phyloP scores from a whole-genome alignment of 2,888 invertebrate genomes.

The Aphidoletes aphidimyza region DNA sequence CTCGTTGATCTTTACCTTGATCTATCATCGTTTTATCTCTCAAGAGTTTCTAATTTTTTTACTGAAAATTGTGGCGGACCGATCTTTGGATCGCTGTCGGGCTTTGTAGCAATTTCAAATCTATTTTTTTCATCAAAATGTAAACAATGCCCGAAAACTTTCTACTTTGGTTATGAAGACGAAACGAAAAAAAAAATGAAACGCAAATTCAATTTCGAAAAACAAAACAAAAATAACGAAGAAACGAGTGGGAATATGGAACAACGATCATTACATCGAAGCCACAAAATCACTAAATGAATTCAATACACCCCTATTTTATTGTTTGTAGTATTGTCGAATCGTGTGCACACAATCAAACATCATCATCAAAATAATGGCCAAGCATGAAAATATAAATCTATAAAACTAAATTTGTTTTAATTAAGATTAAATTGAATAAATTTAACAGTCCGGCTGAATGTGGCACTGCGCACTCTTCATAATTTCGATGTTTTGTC shows the following conservation, averaged over 20 bases:
- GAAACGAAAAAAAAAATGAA: neutral
- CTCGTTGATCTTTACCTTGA: neutral
- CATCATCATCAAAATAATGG: constrained; percentile 31
- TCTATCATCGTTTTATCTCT: neutral
- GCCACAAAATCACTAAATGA: neutral
- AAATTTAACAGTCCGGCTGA: neutral
- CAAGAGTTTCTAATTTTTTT: neutral
- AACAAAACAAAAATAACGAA: too few species aligned
- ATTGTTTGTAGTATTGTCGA: constrained; percentile 39
- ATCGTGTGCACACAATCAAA: constrained; percentile 39
- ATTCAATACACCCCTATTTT: constrained; percentile 44
- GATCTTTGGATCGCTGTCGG: too few species aligned
- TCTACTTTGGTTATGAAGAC: too few species aligned
- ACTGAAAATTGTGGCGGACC: neutral
- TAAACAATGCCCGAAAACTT: too few species aligned
- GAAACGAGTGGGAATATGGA: neutral
- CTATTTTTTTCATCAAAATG: too few species aligned
- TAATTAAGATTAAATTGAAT: constrained; percentile 53
- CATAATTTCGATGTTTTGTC: neutral
- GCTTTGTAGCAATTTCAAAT: too few species aligned
- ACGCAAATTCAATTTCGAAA: too few species aligned
- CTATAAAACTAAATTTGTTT: constrained; percentile 54
- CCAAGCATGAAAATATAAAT: constrained; percentile 29
- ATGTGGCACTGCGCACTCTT: neutral
- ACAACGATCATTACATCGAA: neutral